A percentile compares a stretch with the other conserved stretches of the same genome.
These are phyloP conservation scores for Yponomeuta cagnagella DNA, from an alignment of 2,888 invertebrate genomes.

Conservation along the genomic window DNA sequence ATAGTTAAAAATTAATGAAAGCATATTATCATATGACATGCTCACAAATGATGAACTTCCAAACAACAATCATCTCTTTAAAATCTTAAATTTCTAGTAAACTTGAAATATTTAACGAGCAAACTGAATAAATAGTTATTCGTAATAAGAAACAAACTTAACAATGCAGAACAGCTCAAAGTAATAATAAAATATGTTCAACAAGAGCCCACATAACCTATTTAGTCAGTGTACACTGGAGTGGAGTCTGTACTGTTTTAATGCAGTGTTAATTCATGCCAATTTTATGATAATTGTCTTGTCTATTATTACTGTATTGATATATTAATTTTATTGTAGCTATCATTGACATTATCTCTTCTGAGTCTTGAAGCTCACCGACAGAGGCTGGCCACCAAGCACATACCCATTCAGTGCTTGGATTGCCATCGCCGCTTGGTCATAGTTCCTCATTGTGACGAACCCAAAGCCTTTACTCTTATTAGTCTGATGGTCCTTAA, in stretches of 20 bases:
- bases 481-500: slow-evolving; percentile 72
- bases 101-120: slow-evolving; percentile 76
- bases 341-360: slow-evolving; percentile 70
- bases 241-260: slow-evolving; percentile 44
- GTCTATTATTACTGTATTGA: slow-evolving; percentile 72
- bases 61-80: slow-evolving; percentile 71
- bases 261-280: slow-evolving; percentile 55
- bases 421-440: slow-evolving; percentile 74
- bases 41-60: slow-evolving; percentile 67
- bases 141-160: slow-evolving; percentile 74
- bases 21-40: slow-evolving; percentile 42
- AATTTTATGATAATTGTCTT: slow-evolving; percentile 56
- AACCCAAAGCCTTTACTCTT: slow-evolving; percentile 74
- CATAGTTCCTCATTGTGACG: slow-evolving; percentile 74
- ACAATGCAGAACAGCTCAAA: slow-evolving; percentile 74
- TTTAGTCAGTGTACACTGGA: slow-evolving; percentile 47
- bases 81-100: slow-evolving; percentile 73
- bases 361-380: slow-evolving; percentile 73
- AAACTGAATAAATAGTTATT: slow-evolving; percentile 76
- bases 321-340: slow-evolving; percentile 62
- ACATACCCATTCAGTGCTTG: slow-evolving; percentile 70
- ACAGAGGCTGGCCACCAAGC: slow-evolving; percentile 66
- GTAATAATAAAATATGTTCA: slow-evolving; percentile 72
- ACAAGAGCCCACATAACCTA: slow-evolving; percentile 65
- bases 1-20: slow-evolving; percentile 71